Evolutionary conservation across 1,140 invertebrate genomes (phyloP).

Genomic region (Drosophila pseudoananassae): DNA sequence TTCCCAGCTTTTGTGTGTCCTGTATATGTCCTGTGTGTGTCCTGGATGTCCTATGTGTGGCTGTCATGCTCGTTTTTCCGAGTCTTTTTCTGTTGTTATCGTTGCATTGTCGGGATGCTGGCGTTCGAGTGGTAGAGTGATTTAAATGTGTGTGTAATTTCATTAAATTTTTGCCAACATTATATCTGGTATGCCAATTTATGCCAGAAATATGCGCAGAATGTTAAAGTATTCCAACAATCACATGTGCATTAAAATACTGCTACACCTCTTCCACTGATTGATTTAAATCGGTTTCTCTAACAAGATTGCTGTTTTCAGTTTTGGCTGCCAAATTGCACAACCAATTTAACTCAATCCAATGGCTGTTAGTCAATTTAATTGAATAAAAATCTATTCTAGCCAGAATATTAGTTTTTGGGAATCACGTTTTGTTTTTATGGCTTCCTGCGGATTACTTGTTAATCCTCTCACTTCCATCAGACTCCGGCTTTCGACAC

Average conservation of each 20-base stretch:
- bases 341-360: slow-evolving; percentile 18
- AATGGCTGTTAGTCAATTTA: neutral
- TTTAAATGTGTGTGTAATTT: slow-evolving; percentile 69
- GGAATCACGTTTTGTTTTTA: slow-evolving; percentile 15
- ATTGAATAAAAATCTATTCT: neutral
- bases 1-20: slow-evolving; percentile 26
- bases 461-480: neutral
- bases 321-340: neutral
- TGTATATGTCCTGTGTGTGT: slow-evolving; percentile 19
- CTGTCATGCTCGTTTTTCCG: slow-evolving; percentile 22
- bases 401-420: neutral
- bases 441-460: slow-evolving; percentile 4
- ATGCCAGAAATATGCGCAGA: slow-evolving; percentile 72
- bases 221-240: slow-evolving; percentile 59
- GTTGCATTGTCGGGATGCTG: slow-evolving; percentile 19
- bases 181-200: slow-evolving; percentile 62
- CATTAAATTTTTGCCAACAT: slow-evolving; percentile 66
- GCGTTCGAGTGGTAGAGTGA: slow-evolving; percentile 58
- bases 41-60: slow-evolving; percentile 4
- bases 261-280: slow-evolving; percentile 16
- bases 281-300: slow-evolving; percentile 17
- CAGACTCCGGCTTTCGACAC: slow-evolving; percentile 61
- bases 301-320: neutral
- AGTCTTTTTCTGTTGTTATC: slow-evolving; percentile 57
- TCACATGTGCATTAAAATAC: slow-evolving; percentile 6